Evolutionary conservation across 2,888 invertebrate species (phyloP).

Genomic region (Eustalomyia histrio): DNA sequence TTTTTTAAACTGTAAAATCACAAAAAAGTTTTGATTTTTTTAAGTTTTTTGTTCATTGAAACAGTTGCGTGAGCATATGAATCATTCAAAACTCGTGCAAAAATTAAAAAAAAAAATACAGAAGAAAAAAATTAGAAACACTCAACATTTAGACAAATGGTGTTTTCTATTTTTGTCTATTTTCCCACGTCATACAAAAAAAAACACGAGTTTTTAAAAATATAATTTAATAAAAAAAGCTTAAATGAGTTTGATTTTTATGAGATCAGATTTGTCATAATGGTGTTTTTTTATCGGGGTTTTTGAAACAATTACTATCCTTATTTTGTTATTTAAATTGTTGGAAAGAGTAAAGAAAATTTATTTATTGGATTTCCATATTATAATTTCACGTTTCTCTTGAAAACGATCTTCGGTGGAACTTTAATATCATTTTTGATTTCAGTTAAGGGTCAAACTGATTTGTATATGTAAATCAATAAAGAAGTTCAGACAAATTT

Average conservation of each 20-base stretch:
- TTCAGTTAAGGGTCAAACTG: too few species aligned
- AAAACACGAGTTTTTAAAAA: conserved; percentile 19
- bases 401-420: too few species aligned
- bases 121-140: conserved; percentile 24
- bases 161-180: conserved; percentile 51
- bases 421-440: too few species aligned
- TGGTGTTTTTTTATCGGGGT: too few species aligned
- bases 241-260: conserved; percentile 24
- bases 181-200: conserved; percentile 58
- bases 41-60: conserved; percentile 11
- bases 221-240: conserved; percentile 4
- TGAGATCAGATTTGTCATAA: neutral
- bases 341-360: too few species aligned
- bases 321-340: too few species aligned
- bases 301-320: too few species aligned
- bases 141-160: conserved; percentile 42
- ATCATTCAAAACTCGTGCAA: conserved; percentile 58
- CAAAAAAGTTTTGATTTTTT: conserved; percentile 34
- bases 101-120: conserved; percentile 8
- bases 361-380: too few species aligned
- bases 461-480: too few species aligned
- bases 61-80: conserved; percentile 65
- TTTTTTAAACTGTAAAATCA: conserved; percentile 28
- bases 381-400: too few species aligned
- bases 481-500: too few species aligned